Percentiles rank a stretch among this genome's conserved stretches.
Conservation (phyloP, 1,140 invertebrate species). For the Zaprionus vittiger region DNA sequence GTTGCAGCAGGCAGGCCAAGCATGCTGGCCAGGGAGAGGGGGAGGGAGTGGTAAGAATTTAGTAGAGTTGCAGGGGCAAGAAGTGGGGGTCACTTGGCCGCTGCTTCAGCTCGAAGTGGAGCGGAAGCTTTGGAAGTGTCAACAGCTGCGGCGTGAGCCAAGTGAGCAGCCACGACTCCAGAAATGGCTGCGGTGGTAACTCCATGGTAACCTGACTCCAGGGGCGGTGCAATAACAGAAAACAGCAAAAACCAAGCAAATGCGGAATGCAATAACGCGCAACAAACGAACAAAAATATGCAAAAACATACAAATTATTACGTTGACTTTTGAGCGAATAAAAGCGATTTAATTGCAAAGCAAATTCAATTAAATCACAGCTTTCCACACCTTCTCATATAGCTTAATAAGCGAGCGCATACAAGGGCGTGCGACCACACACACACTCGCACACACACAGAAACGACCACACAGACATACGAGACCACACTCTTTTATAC, state of each 20-base stretch:
- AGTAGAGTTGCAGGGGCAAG: no score
- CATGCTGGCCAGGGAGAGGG: background rate
- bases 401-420: background rate
- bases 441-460: background rate
- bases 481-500: background rate
- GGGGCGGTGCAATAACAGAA: background rate
- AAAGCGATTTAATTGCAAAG: constrained; percentile 50
- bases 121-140: constrained; percentile 51
- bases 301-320: background rate
- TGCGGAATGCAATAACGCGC: background rate
- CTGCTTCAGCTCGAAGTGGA: constrained; percentile 49
- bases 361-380: constrained; percentile 28
- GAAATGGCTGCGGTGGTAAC: background rate
- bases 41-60: no score
- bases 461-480: background rate
- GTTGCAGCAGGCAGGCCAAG: background rate
- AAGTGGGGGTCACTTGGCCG: constrained; percentile 9
- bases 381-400: background rate
- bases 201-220: background rate
- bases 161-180: background rate
- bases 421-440: no score
- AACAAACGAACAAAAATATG: background rate
- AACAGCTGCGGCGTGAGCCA: background rate
- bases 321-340: constrained; percentile 6
- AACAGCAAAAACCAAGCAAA: background rate